These are phyloP conservation scores for Amphipyra berbera DNA, from an alignment of 2,888 invertebrate species.

Conservation along the genomic window DNA sequence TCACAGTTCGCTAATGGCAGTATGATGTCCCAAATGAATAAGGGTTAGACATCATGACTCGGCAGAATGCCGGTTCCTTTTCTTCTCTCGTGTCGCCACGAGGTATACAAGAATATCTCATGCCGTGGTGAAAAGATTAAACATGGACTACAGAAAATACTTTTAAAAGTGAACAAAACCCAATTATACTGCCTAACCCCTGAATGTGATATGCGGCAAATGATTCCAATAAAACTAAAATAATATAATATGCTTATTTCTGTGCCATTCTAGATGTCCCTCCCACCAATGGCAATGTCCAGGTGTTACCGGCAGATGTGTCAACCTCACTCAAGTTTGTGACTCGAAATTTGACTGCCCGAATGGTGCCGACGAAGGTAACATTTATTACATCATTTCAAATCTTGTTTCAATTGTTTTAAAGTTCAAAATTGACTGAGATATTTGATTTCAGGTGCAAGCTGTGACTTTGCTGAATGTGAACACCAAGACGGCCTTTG, in stretches of 20 bases:
- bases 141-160: too few species aligned
- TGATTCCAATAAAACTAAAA: too few species aligned
- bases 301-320: conserved; percentile 94
- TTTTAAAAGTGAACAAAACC: too few species aligned
- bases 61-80: too few species aligned
- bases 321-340: conserved; percentile 96
- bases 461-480: conserved; percentile 96
- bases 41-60: too few species aligned
- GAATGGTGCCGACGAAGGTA: conserved; percentile 97
- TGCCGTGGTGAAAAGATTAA: too few species aligned
- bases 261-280: conserved; percentile 89
- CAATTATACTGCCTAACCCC: too few species aligned
- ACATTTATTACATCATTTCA: not conserved
- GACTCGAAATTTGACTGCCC: conserved; percentile 97
- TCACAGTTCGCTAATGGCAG: too few species aligned
- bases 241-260: not conserved
- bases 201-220: too few species aligned
- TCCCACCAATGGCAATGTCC: conserved; percentile 96
- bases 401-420: accelerated
- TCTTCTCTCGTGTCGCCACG: too few species aligned
- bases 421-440: conserved; percentile 10
- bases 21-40: too few species aligned
- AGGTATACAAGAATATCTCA: too few species aligned
- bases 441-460: conserved; percentile 84
- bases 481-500: conserved; percentile 93